Percentiles rank a stretch among this genome's conserved stretches.
Evolutionary conservation across 2,797 vertebrate species (phyloP).

Genomic region (Nannoperca obscura): DNA sequence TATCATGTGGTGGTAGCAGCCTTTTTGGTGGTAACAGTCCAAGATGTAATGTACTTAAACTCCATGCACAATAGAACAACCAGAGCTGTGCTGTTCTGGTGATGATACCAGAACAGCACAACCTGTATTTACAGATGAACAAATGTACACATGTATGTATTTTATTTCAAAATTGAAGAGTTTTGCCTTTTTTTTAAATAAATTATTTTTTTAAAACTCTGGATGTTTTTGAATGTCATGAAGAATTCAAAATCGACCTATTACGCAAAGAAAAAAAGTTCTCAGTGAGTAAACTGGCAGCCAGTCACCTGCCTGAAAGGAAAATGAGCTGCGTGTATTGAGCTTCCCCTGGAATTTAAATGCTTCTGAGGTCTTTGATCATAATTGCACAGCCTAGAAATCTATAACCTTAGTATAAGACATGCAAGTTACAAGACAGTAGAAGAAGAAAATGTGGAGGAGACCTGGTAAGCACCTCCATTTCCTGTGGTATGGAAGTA

Average conservation of each 20-base stretch:
- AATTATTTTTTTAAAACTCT: not conserved
- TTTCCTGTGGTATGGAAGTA: not conserved
- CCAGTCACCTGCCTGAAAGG: not conserved
- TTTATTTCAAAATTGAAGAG: not conserved
- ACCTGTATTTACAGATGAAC: not conserved
- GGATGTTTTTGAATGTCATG: not conserved
- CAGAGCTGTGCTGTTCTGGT: not conserved
- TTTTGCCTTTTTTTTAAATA: constrained; percentile 7
- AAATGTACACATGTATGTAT: not conserved
- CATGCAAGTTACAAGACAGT: not conserved
- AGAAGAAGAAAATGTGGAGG: not conserved
- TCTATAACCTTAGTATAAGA: not conserved
- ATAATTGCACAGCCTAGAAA: not conserved
- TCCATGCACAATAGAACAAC: not conserved
- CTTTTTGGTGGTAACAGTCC: constrained; percentile 5
- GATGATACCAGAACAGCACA: constrained; percentile 13
- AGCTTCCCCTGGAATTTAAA: not conserved
- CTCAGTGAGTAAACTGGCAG: not conserved
- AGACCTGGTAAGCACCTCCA: accelerated
- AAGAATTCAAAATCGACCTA: not conserved
- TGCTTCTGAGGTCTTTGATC: constrained; percentile 1
- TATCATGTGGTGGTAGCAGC: not conserved
- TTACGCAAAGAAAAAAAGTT: not conserved
- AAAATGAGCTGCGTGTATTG: not conserved
- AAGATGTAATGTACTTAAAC: constrained; percentile 4